Percentiles rank a stretch among this genome's conserved stretches.
Conservation (phyloP, 2,888 invertebrate species). For the Teleogryllus oceanicus region DNA sequence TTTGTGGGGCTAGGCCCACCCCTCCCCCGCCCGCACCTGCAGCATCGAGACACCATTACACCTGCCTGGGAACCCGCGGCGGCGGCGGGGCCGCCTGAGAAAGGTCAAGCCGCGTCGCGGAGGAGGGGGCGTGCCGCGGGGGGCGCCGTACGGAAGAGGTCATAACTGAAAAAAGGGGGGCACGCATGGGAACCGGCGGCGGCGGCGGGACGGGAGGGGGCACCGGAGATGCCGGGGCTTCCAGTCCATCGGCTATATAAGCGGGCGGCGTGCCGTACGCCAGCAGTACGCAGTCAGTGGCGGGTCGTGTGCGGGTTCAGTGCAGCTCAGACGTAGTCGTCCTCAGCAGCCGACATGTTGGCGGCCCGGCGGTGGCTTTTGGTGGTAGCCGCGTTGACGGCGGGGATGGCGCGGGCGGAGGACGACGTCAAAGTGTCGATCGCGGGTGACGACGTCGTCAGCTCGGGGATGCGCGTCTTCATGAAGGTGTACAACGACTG, state of each 20-base stretch:
- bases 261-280: background rate
- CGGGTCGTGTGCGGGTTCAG: background rate
- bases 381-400: constrained; percentile 42
- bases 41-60: background rate
- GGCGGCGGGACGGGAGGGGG: background rate
- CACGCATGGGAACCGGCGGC: background rate
- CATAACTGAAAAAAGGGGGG: constrained; percentile 9
- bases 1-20: background rate
- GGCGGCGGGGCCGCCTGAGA: background rate
- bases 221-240: background rate
- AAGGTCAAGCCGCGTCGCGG: background rate
- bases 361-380: constrained; percentile 39
- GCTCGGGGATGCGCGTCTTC: constrained; percentile 38
- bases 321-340: background rate
- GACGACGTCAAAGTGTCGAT: constrained; percentile 41
- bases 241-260: constrained; percentile 19
- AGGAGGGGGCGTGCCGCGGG: background rate
- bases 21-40: constrained; percentile 1
- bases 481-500: constrained; percentile 69
- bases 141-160: background rate
- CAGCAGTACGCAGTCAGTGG: background rate
- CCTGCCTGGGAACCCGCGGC: background rate
- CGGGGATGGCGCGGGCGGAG: constrained; percentile 46
- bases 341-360: background rate
- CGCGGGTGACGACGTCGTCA: constrained; percentile 56